Evolutionary conservation across 2,888 invertebrate genomes (phyloP), one percentile per base, ranked within the genome.

Genomic region (Dioctria rufipes): DNA sequence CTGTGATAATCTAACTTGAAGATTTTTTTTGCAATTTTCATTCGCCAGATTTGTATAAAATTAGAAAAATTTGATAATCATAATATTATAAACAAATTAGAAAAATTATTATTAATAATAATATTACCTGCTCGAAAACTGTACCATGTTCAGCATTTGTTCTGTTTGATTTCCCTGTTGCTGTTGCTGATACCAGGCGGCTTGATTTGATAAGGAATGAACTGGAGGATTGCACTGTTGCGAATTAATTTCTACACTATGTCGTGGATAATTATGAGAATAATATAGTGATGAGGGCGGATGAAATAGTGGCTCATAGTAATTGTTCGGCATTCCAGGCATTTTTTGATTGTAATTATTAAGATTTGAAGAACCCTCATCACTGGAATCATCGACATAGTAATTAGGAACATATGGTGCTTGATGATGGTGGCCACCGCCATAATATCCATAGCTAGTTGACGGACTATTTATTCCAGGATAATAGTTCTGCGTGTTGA

Each of bases 91-190:
- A 4, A 54, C 6, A n/a, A 54, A 54, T 54, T 54, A 3, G 3
- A 66, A 39, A 4, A 63, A 13, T 11, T 40, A 67, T 46, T 25
- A 67, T 5, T 46, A 25, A 37, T 9, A 25, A 40, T 39, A 43
- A 60, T 42, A 40, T 54, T 84, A 88, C 88, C 88, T 88, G 85
- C 87, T 88, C 37, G 89, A 87, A 69, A 88, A 85, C 81, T 89
- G 88, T 78, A 88, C 85, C 86, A 88, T 87, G 83, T 88, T 88
- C 84, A 87, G 85, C 87, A 87, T 86, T 67, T 86, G 86, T 73
- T 88, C 88, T 80, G 86, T 85, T 39, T 86, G 84, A 5, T 13
- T 54, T 3, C 40, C 78, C n/a, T 3, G 4, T 25, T 4, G 2
- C 66, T 39, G 13, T 11, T 61, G 77, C 9, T 79, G 79, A 60